Conservation (phyloP, 2,797 vertebrate species). For the Gadopsis marmoratus region DNA sequence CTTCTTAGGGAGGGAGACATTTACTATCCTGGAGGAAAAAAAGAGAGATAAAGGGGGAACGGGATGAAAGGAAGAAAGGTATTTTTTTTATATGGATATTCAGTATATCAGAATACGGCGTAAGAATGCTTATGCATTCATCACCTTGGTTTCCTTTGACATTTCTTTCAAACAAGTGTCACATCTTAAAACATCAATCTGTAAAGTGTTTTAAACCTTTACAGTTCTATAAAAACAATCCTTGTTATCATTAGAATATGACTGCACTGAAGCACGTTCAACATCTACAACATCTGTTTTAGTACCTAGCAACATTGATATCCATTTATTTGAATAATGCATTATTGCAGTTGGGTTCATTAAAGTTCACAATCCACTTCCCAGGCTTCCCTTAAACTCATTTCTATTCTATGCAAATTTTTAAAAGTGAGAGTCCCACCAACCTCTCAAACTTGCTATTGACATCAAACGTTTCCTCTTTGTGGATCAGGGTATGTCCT, state of each 20-base stretch:
- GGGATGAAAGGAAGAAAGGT: background rate
- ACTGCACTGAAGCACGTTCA: background rate
- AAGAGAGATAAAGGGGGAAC: background rate
- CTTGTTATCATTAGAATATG: background rate
- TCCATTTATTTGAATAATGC: background rate
- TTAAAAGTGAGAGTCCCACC: background rate
- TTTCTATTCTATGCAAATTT: background rate
- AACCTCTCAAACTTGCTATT: slow-evolving; percentile 95
- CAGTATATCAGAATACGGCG: background rate
- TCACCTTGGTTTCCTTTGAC: background rate
- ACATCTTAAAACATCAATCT: too few species aligned
- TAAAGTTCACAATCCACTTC: background rate
- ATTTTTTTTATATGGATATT: background rate
- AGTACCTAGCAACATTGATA: background rate
- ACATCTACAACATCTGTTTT: background rate
- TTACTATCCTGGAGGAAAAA: slow-evolving; percentile 87
- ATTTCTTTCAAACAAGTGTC: too few species aligned
- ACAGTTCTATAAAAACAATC: too few species aligned
- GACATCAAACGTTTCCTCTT: slow-evolving; percentile 93
- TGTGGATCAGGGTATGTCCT: slow-evolving; percentile 92
- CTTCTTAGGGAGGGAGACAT: slow-evolving; percentile 96
- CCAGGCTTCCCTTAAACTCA: background rate
- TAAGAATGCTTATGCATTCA: background rate
- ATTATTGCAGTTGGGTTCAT: background rate
- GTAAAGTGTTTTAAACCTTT: background rate